Percentiles rank a stretch among this genome's conserved stretches.
phyloP scores from a whole-genome alignment of 2,888 invertebrate species.

The Caenorhabditis uteleia region DNA sequence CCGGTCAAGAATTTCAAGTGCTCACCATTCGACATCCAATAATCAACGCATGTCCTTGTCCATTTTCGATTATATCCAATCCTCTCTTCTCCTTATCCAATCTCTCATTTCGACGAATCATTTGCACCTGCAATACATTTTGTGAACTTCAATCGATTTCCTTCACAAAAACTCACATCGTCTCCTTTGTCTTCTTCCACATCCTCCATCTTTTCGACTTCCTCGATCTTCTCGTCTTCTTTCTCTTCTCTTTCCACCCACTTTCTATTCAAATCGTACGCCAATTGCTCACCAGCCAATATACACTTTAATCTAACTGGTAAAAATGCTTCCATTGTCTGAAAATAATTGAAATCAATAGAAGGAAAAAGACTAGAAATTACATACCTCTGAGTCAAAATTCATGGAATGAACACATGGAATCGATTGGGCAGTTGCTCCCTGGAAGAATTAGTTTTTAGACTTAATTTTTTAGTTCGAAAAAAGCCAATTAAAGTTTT shows the following conservation, averaged over 20 bases:
- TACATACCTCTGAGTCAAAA: constrained; percentile 37
- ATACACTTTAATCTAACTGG: constrained; percentile 40
- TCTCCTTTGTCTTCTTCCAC: neutral
- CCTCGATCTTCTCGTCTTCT: constrained; percentile 10
- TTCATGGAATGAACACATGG: constrained; percentile 57
- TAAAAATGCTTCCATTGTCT: constrained; percentile 31
- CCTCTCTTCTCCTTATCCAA: constrained; percentile 43
- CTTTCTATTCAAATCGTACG: constrained; percentile 25
- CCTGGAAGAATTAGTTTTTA: constrained; percentile 60
- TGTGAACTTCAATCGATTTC: constrained; percentile 2
- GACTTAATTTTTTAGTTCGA: too few relatives aligned
- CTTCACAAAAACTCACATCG: neutral
- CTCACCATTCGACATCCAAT: constrained; percentile 39
- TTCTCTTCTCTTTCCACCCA: constrained; percentile 10
- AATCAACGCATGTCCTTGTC: constrained; percentile 36
- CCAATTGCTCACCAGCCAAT: constrained; percentile 20
- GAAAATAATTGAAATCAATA: too few relatives aligned
- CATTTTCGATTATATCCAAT: constrained; percentile 34
- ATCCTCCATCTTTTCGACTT: constrained; percentile 1
- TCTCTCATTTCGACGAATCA: constrained; percentile 34
- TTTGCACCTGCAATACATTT: constrained; percentile 26
- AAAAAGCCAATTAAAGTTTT: too few relatives aligned
- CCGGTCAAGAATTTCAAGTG: neutral
- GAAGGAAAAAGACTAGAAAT: too few relatives aligned
- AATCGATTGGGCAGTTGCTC: constrained; percentile 47